Evolutionary conservation across 2,888 invertebrate genomes (phyloP).

Genomic region (Eupithecia dodoneata): DNA sequence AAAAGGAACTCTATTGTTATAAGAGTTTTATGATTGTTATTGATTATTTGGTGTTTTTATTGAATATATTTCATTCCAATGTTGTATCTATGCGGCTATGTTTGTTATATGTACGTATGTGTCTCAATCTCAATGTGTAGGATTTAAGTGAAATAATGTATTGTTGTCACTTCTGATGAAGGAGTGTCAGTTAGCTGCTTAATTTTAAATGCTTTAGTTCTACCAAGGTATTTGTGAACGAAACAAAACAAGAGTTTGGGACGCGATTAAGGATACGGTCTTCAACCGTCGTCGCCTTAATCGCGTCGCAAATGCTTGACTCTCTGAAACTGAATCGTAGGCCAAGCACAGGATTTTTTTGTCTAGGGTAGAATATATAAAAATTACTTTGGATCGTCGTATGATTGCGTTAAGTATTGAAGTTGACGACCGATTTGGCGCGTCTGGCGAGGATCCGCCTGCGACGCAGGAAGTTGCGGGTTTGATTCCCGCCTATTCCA

Average conservation of each 20-base stretch:
- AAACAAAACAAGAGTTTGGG: neutral
- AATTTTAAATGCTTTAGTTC: neutral
- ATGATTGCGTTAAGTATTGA: neutral
- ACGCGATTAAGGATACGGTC: too few relatives aligned
- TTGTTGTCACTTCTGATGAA: conserved; percentile 14
- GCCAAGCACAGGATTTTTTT: neutral
- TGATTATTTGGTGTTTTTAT: conserved; percentile 3
- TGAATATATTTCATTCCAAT: conserved; percentile 11
- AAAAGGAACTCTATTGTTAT: neutral
- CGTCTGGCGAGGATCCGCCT: too few relatives aligned
- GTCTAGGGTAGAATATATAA: neutral
- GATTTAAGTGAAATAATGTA: conserved; percentile 10
- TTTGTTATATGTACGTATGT: neutral
- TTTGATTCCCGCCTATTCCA: too few relatives aligned
- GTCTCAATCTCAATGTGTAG: conserved; percentile 21
- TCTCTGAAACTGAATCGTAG: neutral
- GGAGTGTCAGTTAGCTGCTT: conserved; percentile 13
- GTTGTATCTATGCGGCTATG: conserved; percentile 19
- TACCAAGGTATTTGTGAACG: neutral
- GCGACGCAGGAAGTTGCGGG: too few relatives aligned
- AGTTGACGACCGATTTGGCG: too few relatives aligned
- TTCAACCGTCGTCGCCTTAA: neutral
- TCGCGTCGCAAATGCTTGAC: too few relatives aligned
- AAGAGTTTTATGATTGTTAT: neutral
- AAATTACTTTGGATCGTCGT: neutral